Percentiles rank a stretch among this genome's conserved stretches.
Conservation (phyloP, 1,140 invertebrate genomes). For the Musca domestica region DNA sequence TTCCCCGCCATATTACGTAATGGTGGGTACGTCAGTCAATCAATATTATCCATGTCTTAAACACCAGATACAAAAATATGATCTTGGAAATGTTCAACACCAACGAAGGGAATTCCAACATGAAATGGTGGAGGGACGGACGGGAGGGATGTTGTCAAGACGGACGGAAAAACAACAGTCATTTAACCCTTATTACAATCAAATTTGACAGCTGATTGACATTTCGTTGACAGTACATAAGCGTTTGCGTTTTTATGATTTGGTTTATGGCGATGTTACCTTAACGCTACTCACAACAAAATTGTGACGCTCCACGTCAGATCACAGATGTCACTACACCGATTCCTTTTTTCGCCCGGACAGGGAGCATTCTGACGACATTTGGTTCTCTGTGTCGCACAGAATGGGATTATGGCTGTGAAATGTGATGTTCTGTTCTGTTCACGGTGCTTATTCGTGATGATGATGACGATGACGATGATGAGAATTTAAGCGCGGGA, state of each 20-base stretch:
- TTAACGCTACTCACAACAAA: too few species aligned
- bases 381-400: too few species aligned
- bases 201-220: slow-evolving; percentile 17
- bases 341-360: too few species aligned
- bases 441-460: too few species aligned
- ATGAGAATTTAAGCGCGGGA: too few species aligned
- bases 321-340: slow-evolving; percentile 4
- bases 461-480: too few species aligned
- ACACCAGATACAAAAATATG: not conserved
- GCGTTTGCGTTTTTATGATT: slow-evolving; percentile 11
- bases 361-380: too few species aligned
- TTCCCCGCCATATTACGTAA: too few species aligned
- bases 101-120: not conserved
- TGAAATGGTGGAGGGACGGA: not conserved
- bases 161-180: not conserved
- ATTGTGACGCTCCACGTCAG: not conserved
- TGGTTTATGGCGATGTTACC: not conserved
- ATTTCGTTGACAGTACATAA: slow-evolving; percentile 14
- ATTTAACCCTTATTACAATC: slow-evolving; percentile 18
- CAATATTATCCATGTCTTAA: slow-evolving; percentile 5
- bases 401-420: too few species aligned
- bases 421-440: too few species aligned
- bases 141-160: not conserved
- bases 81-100: not conserved
- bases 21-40: not conserved